Evolutionary conservation across 2,797 vertebrate species (phyloP).

Genomic region (Aldrovandia affinis): DNA sequence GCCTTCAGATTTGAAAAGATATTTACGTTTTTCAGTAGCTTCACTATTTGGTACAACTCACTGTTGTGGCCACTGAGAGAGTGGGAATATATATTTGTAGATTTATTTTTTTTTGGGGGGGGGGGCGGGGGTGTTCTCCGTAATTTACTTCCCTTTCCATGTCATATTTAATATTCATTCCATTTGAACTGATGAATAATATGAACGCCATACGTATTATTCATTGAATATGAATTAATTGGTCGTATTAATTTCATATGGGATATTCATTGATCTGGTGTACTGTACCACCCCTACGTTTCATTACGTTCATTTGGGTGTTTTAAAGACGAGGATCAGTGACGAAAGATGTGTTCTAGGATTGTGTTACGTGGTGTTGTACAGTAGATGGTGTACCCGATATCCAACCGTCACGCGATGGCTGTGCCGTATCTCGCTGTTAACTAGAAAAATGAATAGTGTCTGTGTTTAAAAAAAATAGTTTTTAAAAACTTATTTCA

Average conservation of each 20-base stretch:
- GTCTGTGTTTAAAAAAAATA: slow-evolving; percentile 75
- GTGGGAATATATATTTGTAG: slow-evolving; percentile 56
- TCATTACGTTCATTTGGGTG: slow-evolving; percentile 44
- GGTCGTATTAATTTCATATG: background rate
- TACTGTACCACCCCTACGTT: slow-evolving; percentile 42
- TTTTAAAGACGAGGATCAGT: slow-evolving; percentile 60
- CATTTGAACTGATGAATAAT: background rate
- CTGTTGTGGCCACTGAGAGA: too few species aligned
- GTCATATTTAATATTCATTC: background rate
- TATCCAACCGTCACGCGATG: slow-evolving; percentile 70
- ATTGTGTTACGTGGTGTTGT: slow-evolving; percentile 85
- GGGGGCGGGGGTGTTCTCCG: background rate
- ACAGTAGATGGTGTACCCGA: slow-evolving; percentile 87
- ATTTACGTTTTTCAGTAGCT: too few species aligned
- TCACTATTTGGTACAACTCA: too few species aligned
- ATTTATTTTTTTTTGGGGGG: too few species aligned
- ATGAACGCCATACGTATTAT: background rate
- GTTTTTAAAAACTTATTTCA: slow-evolving; percentile 68
- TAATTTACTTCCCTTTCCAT: background rate
- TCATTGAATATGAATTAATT: background rate
- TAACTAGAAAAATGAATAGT: slow-evolving; percentile 86
- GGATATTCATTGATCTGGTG: background rate
- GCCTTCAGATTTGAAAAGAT: too few species aligned
- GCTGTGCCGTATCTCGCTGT: slow-evolving; percentile 80
- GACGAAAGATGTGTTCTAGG: slow-evolving; percentile 72